Conservation (phyloP, 2,888 invertebrate genomes). For the Amphipyra berbera region DNA sequence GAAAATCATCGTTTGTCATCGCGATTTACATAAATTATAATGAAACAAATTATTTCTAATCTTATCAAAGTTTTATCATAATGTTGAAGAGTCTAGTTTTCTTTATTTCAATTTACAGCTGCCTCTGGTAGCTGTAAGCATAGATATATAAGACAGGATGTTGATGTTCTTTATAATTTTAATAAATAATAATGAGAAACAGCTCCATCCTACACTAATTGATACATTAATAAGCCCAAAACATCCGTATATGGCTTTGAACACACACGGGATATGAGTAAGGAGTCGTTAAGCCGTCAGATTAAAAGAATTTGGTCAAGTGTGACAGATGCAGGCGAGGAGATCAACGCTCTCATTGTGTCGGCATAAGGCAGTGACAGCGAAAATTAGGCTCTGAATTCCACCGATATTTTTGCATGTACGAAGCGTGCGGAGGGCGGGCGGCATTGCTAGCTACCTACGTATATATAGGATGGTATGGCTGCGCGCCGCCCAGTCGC, state of each 20-base stretch:
- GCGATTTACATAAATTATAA: constrained; percentile 33
- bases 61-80: constrained; percentile 14
- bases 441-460: constrained; percentile 71
- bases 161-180: constrained; percentile 15
- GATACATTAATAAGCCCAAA: constrained; percentile 39
- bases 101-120: constrained; percentile 19
- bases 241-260: constrained; percentile 65
- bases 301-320: constrained; percentile 80
- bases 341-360: constrained; percentile 89
- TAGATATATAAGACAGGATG: constrained; percentile 31
- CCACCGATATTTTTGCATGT: constrained; percentile 87
- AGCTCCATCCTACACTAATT: constrained; percentile 27
- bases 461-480: constrained; percentile 82
- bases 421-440: constrained; percentile 80
- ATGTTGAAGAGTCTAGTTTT: constrained; percentile 24
- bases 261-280: constrained; percentile 59
- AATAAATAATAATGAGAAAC: constrained; percentile 36
- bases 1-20: constrained; percentile 27
- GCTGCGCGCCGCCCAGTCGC: constrained; percentile 85
- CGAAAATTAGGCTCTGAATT: constrained; percentile 86
- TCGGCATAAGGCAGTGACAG: constrained; percentile 84
- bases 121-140: constrained; percentile 12
- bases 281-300: constrained; percentile 68
- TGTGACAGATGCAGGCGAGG: constrained; percentile 76
- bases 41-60: background rate